Conservation (phyloP, 2,113 vertebrate genomes). For the Poeciliopsis occidentalis region DNA sequence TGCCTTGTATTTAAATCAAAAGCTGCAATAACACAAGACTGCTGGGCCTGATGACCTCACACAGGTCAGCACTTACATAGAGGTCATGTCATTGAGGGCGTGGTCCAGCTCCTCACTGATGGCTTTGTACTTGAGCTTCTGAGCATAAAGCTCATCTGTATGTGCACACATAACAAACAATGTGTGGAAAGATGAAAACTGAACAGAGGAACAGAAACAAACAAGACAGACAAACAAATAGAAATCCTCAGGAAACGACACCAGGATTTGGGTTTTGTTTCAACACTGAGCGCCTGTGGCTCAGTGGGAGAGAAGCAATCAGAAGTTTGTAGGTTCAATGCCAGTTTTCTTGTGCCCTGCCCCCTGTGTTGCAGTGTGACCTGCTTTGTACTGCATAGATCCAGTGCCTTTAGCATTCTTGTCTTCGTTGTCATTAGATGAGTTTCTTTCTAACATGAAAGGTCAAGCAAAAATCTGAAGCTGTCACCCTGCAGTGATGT, state of each 20-base stretch:
- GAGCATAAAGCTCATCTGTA: slow-evolving; percentile 93
- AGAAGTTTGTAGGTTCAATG: too few species aligned
- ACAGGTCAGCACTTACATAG: slow-evolving; percentile 89
- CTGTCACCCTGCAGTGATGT: not conserved
- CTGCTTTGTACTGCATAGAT: too few species aligned
- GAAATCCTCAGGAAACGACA: not conserved
- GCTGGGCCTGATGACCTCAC: not conserved
- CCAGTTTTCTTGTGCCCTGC: too few species aligned
- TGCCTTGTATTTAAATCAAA: too few species aligned
- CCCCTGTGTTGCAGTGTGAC: too few species aligned
- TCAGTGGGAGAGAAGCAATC: too few species aligned
- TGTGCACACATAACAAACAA: slow-evolving; percentile 34
- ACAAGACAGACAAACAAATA: not conserved
- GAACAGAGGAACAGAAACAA: not conserved
- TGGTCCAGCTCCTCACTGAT: slow-evolving; percentile 99
- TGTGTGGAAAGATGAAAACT: not conserved
- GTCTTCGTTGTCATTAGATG: too few species aligned
- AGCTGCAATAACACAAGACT: not conserved
- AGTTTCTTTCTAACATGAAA: not conserved
- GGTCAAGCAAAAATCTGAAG: not conserved
- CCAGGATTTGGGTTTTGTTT: too few species aligned
- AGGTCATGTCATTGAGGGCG: slow-evolving; percentile 99
- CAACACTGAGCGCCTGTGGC: too few species aligned
- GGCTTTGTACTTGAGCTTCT: slow-evolving; percentile 99
- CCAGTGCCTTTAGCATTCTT: too few species aligned